These are phyloP conservation scores for Eira barbara DNA, from an alignment of 2,113 vertebrate genomes.

Conservation along the genomic window DNA sequence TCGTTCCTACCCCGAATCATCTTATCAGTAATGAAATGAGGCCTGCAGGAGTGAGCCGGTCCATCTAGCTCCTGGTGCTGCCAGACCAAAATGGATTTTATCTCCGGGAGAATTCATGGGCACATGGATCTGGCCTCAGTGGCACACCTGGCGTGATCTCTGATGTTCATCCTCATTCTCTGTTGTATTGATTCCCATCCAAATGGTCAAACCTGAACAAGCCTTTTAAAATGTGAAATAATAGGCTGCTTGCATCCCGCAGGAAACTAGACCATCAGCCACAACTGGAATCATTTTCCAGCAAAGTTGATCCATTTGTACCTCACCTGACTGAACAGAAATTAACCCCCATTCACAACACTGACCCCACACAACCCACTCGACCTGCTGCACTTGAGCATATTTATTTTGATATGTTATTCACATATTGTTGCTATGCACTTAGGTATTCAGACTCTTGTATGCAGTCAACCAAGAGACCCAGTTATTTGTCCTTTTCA, in stretches of 20 bases:
- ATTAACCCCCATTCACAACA: constrained; percentile 52
- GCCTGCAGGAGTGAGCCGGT: background rate
- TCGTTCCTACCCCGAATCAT: background rate
- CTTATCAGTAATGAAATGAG: background rate
- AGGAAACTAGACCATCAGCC: constrained; percentile 52
- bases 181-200: constrained; percentile 49
- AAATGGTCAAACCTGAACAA: constrained; percentile 56
- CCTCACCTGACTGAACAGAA: constrained; percentile 59
- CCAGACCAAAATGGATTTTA: background rate
- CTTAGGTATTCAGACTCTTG: constrained; percentile 48
- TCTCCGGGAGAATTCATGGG: background rate
- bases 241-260: constrained; percentile 47
- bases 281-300: constrained; percentile 68
- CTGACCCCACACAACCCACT: constrained; percentile 29
- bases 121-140: background rate
- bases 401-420: constrained; percentile 42
- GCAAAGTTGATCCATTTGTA: constrained; percentile 57
- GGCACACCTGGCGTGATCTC: background rate
- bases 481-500: constrained; percentile 12
- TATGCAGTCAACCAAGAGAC: background rate
- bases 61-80: background rate
- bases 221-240: constrained; percentile 65
- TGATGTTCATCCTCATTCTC: constrained; percentile 1
- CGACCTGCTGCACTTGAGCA: constrained; percentile 5
- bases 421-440: constrained; percentile 35